phyloP scores from a whole-genome alignment of 2,113 vertebrate species.

The Noturus placidus region DNA sequence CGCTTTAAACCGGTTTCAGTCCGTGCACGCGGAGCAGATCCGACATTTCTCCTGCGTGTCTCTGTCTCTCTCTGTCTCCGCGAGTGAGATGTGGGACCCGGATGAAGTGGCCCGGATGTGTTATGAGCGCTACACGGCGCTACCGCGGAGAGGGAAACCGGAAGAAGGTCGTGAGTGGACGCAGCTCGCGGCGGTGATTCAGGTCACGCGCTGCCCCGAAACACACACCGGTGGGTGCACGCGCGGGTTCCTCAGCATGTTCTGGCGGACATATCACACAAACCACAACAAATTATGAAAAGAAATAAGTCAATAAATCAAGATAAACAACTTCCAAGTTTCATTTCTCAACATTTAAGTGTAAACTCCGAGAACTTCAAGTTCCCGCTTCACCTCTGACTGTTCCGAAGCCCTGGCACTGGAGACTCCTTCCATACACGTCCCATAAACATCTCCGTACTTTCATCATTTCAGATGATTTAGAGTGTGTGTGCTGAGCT shows the following conservation, averaged over 20 bases:
- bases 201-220: conserved; percentile 45
- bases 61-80: too few species aligned
- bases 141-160: conserved; percentile 87
- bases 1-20: background rate
- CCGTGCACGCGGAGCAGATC: background rate
- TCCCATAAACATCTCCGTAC: background rate
- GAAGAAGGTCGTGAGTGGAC: conserved; percentile 85
- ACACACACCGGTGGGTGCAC: background rate
- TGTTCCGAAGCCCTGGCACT: background rate
- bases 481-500: background rate
- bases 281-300: background rate
- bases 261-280: too few species aligned
- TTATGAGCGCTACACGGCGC: conserved; percentile 74
- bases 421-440: background rate
- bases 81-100: conserved; percentile 69
- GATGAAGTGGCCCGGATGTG: conserved; percentile 83
- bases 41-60: background rate
- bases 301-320: background rate
- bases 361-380: too few species aligned
- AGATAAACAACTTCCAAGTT: too few species aligned
- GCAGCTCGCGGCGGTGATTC: conserved; percentile 81
- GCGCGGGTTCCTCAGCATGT: background rate
- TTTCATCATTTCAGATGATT: too few species aligned
- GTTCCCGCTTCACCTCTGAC: too few species aligned
- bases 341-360: too few species aligned